Conservation (phyloP, 2,797 vertebrate species). For the Dipus sagitta region DNA sequence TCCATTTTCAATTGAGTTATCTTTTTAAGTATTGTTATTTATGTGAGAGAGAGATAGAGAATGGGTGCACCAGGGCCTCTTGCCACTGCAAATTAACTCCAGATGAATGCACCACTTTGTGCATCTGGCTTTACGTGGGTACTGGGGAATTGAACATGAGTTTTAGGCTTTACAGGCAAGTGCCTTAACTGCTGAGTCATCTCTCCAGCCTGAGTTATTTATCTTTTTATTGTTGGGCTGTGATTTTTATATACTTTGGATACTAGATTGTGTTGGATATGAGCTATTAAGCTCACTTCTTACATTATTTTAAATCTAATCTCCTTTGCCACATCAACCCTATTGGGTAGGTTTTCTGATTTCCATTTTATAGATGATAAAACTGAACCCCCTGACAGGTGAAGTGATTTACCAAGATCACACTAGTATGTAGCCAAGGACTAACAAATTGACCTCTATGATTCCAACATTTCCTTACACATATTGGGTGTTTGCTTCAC, state of each 20-base stretch:
- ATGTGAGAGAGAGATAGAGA: no score
- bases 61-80: no score
- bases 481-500: not conserved
- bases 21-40: not conserved
- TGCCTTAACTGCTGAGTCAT: no score
- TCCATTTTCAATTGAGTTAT: not conserved
- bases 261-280: not conserved
- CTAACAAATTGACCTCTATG: not conserved
- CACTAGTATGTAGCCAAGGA: not conserved
- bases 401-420: not conserved
- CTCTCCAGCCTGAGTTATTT: no score
- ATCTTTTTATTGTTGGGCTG: no score
- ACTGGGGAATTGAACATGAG: no score
- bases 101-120: no score
- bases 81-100: no score
- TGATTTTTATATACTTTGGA: not conserved
- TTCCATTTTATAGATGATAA: not conserved
- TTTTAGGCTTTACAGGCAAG: no score
- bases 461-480: not conserved
- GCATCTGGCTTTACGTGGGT: no score
- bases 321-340: not conserved
- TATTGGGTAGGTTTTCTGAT: slow-evolving; percentile 25
- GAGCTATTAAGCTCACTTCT: not conserved
- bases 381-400: not conserved
- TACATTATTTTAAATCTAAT: slow-evolving; percentile 17